These are phyloP conservation scores for Aegithalos caudatus DNA, from an alignment of 2,113 vertebrate genomes.

Conservation along the genomic window DNA sequence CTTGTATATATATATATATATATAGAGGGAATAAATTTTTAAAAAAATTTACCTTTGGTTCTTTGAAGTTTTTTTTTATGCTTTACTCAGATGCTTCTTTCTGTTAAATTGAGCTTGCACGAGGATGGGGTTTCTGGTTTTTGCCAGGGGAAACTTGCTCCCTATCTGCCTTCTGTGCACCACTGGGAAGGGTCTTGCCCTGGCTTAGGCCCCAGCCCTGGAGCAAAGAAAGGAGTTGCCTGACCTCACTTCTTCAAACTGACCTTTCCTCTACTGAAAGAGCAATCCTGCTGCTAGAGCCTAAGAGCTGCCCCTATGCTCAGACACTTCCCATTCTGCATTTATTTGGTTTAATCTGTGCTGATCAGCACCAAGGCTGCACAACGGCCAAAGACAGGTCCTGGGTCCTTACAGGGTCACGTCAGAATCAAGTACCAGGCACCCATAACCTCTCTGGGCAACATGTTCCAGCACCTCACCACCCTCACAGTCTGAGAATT, in stretches of 20 bases:
- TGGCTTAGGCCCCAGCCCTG: neutral
- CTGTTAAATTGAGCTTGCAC: neutral
- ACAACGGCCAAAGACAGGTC: neutral
- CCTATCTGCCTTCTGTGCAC: accelerated
- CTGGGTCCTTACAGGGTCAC: neutral
- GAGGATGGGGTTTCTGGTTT: neutral
- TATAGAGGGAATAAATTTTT: conserved; percentile 44
- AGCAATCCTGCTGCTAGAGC: neutral
- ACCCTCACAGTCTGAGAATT: neutral
- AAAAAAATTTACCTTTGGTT: neutral
- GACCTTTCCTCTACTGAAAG: neutral
- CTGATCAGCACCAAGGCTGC: neutral
- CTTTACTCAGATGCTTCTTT: neutral
- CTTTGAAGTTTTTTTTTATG: neutral
- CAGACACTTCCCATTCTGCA: neutral
- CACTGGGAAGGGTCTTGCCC: neutral
- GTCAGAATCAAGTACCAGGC: neutral
- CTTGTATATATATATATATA: conserved; percentile 43
- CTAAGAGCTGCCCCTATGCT: neutral
- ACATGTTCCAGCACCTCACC: neutral
- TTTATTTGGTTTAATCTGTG: neutral
- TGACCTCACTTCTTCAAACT: neutral
- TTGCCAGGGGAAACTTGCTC: neutral
- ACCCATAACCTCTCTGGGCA: neutral
- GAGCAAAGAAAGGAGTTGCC: neutral